Conservation (phyloP, 2,113 vertebrate genomes). For the Cynopterus brachyotis region DNA sequence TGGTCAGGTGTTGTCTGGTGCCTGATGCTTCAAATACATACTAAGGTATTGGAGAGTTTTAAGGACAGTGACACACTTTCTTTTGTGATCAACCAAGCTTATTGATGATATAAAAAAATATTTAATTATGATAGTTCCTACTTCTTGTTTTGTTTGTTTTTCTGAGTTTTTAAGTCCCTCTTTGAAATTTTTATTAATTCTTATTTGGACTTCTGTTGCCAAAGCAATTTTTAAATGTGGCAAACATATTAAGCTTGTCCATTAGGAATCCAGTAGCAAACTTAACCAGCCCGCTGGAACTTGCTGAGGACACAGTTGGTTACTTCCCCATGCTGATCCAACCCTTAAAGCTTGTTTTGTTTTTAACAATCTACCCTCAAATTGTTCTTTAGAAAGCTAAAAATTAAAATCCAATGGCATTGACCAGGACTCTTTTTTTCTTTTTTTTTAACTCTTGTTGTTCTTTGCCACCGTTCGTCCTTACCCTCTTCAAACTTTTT, state of each 20-base stretch:
- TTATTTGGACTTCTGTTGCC: not conserved
- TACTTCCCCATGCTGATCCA: not conserved
- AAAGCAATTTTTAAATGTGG: not conserved
- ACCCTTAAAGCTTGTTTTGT: not conserved
- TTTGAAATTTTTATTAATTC: not conserved
- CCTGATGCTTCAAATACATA: too few species aligned
- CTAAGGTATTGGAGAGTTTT: not conserved
- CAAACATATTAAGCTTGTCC: not conserved
- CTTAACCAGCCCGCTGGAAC: not conserved
- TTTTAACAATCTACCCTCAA: not conserved
- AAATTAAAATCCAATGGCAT: not conserved
- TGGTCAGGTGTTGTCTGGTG: not conserved
- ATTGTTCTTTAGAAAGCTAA: not conserved
- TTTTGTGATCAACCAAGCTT: not conserved
- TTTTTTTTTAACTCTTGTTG: not conserved
- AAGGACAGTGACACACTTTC: not conserved
- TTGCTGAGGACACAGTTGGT: not conserved
- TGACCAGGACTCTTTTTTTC: not conserved
- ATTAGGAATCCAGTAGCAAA: not conserved
- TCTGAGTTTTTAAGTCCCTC: not conserved
- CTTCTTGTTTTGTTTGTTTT: not conserved
- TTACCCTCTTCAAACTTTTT: not conserved
- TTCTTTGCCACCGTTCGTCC: not conserved
- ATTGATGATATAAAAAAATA: not conserved
- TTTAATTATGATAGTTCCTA: not conserved